Evolutionary conservation across 1,140 invertebrate genomes (phyloP).

Genomic region (Bradysia coprophila): DNA sequence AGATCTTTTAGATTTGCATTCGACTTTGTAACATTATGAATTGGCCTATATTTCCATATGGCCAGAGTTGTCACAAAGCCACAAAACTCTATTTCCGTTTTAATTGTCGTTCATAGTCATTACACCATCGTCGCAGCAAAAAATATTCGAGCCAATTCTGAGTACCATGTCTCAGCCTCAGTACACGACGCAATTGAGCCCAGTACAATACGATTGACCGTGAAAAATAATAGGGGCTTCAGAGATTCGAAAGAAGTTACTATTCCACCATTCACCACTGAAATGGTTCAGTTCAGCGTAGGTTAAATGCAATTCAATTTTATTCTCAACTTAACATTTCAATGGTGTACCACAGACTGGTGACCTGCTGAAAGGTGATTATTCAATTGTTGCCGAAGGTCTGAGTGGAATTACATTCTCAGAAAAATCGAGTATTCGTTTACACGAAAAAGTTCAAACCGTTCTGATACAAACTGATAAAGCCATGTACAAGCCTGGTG

Average conservation of each 20-base stretch:
- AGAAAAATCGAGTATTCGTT: not conserved
- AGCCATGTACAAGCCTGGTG: conserved; percentile 78
- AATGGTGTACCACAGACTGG: not conserved
- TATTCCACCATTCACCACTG: conserved; percentile 45
- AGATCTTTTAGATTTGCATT: too few relatives aligned
- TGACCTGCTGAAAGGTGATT: not conserved
- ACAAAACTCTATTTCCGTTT: too few relatives aligned
- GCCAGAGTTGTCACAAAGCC: too few relatives aligned
- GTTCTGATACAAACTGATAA: conserved; percentile 89
- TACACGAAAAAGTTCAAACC: conserved; percentile 4
- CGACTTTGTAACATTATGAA: too few relatives aligned
- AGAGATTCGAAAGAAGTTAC: conserved; percentile 44
- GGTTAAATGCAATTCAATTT: conserved; percentile 28
- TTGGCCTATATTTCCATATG: too few relatives aligned
- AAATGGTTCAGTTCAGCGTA: conserved; percentile 52
- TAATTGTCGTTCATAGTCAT: too few relatives aligned
- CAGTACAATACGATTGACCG: conserved; percentile 44
- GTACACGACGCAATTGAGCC: conserved; percentile 33
- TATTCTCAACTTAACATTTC: not conserved
- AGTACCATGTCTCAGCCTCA: conserved; percentile 64
- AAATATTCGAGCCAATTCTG: conserved; percentile 60
- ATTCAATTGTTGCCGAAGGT: not conserved
- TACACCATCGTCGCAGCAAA: conserved; percentile 66
- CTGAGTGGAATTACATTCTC: not conserved
- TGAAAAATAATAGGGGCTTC: conserved; percentile 40